These are phyloP conservation scores for Himalopsyche tibetana DNA, from an alignment of 2,888 invertebrate species.

Conservation along the genomic window DNA sequence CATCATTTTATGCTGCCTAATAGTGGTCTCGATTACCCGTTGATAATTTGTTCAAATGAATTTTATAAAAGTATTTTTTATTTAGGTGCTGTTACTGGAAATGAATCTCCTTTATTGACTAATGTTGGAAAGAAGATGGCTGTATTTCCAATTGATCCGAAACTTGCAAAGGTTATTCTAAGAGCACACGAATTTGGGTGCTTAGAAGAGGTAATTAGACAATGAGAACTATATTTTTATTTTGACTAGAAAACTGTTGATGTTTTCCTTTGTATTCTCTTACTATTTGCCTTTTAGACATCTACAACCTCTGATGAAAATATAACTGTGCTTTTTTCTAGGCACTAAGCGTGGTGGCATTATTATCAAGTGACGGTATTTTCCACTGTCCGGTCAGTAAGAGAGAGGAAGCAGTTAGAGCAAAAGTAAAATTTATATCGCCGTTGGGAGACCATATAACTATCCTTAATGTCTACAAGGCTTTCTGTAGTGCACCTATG, in stretches of 20 bases:
- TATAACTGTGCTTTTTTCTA: conserved; percentile 67
- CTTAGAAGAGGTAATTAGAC: conserved; percentile 80
- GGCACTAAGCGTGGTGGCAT: conserved; percentile 89
- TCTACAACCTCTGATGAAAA: conserved; percentile 56
- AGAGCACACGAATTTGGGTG: conserved; percentile 86
- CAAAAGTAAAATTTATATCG: conserved; percentile 88
- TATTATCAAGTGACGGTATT: conserved; percentile 92
- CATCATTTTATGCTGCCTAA: background rate
- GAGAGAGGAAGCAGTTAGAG: conserved; percentile 85
- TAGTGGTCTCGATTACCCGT: background rate
- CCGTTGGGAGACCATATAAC: conserved; percentile 95
- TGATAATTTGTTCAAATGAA: too few relatives aligned
- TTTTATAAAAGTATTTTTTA: conserved; percentile 50
- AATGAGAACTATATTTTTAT: conserved; percentile 3
- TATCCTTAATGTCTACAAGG: conserved; percentile 90
- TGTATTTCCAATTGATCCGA: conserved; percentile 94
- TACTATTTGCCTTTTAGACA: too few relatives aligned
- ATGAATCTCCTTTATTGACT: conserved; percentile 82
- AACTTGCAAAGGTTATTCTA: conserved; percentile 88
- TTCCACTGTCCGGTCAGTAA: conserved; percentile 85
- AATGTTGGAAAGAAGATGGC: conserved; percentile 90
- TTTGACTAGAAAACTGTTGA: conserved; percentile 22
- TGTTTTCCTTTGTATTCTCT: conserved; percentile 37
- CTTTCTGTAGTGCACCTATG: conserved; percentile 83
- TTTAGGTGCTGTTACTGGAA: conserved; percentile 81